Evolutionary conservation across 2,797 vertebrate species (phyloP).

Genomic region (Sternotherus odoratus): DNA sequence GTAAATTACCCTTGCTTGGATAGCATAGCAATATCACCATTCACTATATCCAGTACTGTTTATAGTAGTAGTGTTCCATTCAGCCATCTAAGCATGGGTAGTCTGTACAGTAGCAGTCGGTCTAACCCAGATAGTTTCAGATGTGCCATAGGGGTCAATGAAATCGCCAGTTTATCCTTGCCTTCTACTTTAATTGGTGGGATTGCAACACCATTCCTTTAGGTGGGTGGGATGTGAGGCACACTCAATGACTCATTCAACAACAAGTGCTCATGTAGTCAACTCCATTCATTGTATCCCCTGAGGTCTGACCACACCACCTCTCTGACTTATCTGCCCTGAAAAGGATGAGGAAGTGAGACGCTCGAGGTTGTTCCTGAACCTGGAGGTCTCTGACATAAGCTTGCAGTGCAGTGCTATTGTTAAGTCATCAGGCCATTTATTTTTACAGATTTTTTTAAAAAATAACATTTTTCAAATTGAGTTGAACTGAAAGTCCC

Average conservation of each 20-base stretch:
- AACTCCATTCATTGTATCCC: slow-evolving; percentile 1
- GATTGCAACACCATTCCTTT: slow-evolving; percentile 5
- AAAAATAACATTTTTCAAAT: background rate
- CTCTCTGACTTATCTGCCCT: slow-evolving; percentile 10
- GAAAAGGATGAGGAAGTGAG: slow-evolving; percentile 26
- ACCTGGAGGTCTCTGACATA: slow-evolving; percentile 8
- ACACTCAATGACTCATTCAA: slow-evolving; percentile 34
- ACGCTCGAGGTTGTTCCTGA: slow-evolving; percentile 17
- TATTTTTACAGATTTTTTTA: background rate
- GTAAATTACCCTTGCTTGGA: background rate
- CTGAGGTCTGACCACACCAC: background rate
- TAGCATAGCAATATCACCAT: background rate
- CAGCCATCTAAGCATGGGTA: background rate
- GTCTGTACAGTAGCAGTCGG: background rate
- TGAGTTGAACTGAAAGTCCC: background rate
- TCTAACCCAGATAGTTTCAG: background rate
- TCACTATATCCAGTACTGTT: background rate
- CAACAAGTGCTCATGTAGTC: background rate
- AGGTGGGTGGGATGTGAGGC: background rate
- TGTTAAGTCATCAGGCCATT: background rate
- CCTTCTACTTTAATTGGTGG: slow-evolving; percentile 6
- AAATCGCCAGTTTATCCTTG: background rate
- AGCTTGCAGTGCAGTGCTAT: background rate
- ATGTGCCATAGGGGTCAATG: background rate
- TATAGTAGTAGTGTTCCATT: background rate